Evolutionary conservation across 2,888 invertebrate species (phyloP).

Genomic region (Apamea anceps): DNA sequence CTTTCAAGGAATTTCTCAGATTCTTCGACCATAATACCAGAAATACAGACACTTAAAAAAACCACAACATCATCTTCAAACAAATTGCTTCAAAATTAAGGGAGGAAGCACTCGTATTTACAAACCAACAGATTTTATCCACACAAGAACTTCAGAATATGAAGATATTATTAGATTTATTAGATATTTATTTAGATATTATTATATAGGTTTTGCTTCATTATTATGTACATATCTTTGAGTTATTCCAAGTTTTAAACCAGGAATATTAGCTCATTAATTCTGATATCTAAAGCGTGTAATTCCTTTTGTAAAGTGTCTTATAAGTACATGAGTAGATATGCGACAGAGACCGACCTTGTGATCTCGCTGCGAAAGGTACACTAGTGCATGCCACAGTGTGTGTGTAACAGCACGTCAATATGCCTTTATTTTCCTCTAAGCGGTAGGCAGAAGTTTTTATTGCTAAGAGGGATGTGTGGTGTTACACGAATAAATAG

Average conservation of each 20-base stretch:
- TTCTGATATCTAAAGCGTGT: constrained; percentile 51
- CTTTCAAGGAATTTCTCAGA: neutral
- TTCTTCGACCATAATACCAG: constrained; percentile 5
- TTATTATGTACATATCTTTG: constrained; percentile 53
- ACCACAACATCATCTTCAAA: constrained; percentile 15
- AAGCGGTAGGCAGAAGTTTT: neutral
- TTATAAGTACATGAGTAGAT: constrained; percentile 28
- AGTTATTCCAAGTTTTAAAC: constrained; percentile 52
- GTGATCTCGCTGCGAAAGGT: neutral
- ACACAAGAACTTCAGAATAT: constrained; percentile 33
- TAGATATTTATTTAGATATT: no score
- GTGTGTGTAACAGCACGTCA: neutral
- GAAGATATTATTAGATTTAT: no score
- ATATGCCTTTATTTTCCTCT: neutral
- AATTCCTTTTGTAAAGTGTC: constrained; percentile 46
- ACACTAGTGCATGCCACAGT: neutral
- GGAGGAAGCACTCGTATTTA: constrained; percentile 8
- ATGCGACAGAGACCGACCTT: constrained; percentile 5
- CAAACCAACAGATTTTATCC: constrained; percentile 22
- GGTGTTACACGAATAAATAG: neutral
- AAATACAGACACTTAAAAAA: constrained; percentile 19
- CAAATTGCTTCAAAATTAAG: constrained; percentile 28
- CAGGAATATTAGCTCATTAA: constrained; percentile 55
- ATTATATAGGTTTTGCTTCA: no score
- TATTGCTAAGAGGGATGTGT: neutral